These are phyloP conservation scores for Arctopsyche grandis DNA, from an alignment of 1,140 invertebrate species.

Conservation along the genomic window DNA sequence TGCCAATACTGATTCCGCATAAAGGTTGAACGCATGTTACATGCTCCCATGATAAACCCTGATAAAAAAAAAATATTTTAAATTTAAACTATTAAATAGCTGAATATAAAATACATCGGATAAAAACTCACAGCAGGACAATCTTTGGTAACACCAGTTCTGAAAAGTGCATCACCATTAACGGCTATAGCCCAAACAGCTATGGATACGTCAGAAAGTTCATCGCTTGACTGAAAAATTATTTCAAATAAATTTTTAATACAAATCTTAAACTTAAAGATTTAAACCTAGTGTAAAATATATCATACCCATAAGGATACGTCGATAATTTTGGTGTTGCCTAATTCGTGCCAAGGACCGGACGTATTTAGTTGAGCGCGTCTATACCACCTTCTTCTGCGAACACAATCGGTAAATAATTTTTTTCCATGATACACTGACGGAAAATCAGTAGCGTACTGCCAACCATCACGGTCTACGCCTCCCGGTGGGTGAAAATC, in stretches of 20 bases:
- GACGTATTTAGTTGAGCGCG: constrained; percentile 82
- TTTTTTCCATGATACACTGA: constrained; percentile 85
- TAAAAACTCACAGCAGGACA: constrained; percentile 71
- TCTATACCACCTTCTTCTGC: constrained; percentile 85
- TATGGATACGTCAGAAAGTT: constrained; percentile 56
- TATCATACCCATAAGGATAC: constrained; percentile 76
- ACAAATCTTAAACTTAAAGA: constrained; percentile 6
- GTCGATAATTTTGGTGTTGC: constrained; percentile 84
- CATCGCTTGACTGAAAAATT: constrained; percentile 23
- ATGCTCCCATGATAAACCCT: constrained; percentile 84
- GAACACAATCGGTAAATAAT: constrained; percentile 87
- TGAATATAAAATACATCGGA: background rate
- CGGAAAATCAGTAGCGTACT: constrained; percentile 93
- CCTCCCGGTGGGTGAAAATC: constrained; percentile 90
- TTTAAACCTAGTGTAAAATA: background rate
- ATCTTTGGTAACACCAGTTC: constrained; percentile 76
- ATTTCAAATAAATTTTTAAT: background rate
- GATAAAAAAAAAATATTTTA: constrained; percentile 53
- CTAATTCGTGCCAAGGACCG: constrained; percentile 88
- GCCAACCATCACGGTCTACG: constrained; percentile 91
- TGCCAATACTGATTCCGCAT: constrained; percentile 74
- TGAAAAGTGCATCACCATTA: constrained; percentile 84
- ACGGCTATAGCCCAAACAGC: constrained; percentile 84
- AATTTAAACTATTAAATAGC: background rate
- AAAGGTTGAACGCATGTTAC: constrained; percentile 81